Percentiles rank a stretch among this genome's conserved stretches.
Conservation (phyloP, 2,113 vertebrate species). For the Glaucomys volans region DNA sequence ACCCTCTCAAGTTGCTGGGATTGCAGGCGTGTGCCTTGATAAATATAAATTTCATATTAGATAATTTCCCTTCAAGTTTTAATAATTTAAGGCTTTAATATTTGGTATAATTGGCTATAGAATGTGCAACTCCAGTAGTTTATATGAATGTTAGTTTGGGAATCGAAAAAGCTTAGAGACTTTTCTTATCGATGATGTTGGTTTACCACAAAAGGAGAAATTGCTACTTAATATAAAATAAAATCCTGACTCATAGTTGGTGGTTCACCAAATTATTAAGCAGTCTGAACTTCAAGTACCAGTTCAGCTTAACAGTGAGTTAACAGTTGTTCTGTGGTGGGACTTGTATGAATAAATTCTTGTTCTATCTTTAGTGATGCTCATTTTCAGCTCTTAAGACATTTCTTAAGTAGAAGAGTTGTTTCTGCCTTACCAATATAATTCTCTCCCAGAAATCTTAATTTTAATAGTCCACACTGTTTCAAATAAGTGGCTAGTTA, state of each 20-base stretch:
- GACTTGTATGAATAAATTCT: not conserved
- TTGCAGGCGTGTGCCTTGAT: too few relatives aligned
- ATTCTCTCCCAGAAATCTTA: not conserved
- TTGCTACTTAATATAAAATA: slow-evolving; percentile 43
- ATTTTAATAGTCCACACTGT: not conserved
- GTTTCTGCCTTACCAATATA: not conserved
- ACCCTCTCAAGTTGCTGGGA: too few relatives aligned
- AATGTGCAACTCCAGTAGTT: not conserved
- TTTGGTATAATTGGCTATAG: not conserved
- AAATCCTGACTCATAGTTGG: not conserved
- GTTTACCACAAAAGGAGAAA: not conserved
- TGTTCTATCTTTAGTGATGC: not conserved
- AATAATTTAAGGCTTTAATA: not conserved
- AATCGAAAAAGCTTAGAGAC: not conserved
- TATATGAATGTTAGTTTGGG: not conserved
- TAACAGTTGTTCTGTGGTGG: not conserved
- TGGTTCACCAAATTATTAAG: slow-evolving; percentile 12
- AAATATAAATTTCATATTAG: slow-evolving; percentile 33
- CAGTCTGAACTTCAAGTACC: slow-evolving; percentile 16
- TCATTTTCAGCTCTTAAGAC: not conserved
- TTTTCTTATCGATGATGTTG: not conserved
- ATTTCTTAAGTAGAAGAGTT: not conserved
- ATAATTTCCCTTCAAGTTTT: slow-evolving; percentile 22
- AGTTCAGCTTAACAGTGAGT: not conserved
- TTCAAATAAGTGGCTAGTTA: not conserved